phyloP scores from a whole-genome alignment of 2,888 invertebrate species.

The Drosophila pegasa region DNA sequence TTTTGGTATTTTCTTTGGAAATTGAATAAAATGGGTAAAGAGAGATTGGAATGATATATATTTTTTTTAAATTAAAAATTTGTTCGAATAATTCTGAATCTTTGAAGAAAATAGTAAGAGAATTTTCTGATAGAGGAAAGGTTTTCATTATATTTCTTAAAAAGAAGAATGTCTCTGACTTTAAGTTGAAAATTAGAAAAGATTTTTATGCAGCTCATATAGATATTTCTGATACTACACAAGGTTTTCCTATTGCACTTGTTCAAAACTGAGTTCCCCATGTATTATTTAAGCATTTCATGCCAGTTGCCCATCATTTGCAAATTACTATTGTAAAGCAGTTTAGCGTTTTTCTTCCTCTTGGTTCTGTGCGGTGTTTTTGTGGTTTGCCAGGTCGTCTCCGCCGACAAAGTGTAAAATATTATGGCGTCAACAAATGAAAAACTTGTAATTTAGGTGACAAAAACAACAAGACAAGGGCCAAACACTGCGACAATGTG shows the following conservation, averaged over 20 bases:
- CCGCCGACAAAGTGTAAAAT: slow-evolving; percentile 50
- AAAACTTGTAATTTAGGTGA: slow-evolving; percentile 77
- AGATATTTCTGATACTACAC: background rate
- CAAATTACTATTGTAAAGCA: slow-evolving; percentile 39
- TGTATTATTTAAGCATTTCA: slow-evolving; percentile 6
- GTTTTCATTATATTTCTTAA: no score
- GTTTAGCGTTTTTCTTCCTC: slow-evolving; percentile 21
- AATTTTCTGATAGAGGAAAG: no score
- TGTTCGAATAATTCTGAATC: no score
- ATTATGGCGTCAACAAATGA: slow-evolving; percentile 69
- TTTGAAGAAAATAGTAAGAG: no score
- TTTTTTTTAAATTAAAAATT: no score
- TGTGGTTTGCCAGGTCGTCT: slow-evolving; percentile 38
- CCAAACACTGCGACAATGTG: slow-evolving; percentile 21
- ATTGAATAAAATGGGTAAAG: background rate
- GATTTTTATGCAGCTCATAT: background rate
- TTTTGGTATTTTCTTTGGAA: background rate
- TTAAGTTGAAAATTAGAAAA: background rate
- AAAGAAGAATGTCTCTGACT: no score
- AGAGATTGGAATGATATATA: no score
- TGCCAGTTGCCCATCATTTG: slow-evolving; percentile 29
- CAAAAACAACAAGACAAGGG: slow-evolving; percentile 67
- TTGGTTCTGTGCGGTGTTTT: slow-evolving; percentile 7
- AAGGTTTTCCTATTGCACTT: background rate
- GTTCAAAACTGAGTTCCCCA: no score